phyloP scores from a whole-genome alignment of 2,113 vertebrate genomes.

The Nycticorax nycticorax region DNA sequence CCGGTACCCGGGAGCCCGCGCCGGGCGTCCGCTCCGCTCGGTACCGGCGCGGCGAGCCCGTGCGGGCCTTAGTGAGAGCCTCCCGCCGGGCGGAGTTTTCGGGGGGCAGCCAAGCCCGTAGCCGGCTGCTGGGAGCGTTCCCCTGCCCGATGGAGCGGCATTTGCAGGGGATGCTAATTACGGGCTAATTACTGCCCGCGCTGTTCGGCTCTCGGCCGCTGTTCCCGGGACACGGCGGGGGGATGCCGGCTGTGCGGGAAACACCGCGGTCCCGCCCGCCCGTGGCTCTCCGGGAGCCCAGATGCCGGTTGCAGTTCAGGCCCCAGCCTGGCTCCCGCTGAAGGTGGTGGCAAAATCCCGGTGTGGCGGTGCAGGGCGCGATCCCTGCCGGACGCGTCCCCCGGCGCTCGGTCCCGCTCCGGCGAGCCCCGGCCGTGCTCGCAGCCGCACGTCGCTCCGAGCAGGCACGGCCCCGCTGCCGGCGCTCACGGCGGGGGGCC shows the following conservation, averaged over 20 bases:
- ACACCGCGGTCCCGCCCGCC: background rate
- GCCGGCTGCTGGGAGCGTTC: background rate
- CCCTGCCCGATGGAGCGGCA: background rate
- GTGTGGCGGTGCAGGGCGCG: background rate
- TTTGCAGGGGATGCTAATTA: background rate
- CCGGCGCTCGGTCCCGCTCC: background rate
- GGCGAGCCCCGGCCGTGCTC: background rate
- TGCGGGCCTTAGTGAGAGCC: background rate
- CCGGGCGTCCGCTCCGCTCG: background rate
- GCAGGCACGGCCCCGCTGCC: background rate
- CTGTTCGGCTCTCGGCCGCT: background rate
- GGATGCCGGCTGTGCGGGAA: background rate
- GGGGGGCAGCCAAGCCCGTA: background rate
- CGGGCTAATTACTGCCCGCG: background rate
- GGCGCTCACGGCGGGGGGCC: background rate
- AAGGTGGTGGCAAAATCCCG: background rate
- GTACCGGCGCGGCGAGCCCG: background rate
- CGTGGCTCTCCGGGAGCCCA: background rate
- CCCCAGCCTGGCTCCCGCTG: background rate
- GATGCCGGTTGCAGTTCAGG: background rate
- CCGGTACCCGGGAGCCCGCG: background rate
- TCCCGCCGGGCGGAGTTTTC: background rate
- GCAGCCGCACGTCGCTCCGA: background rate
- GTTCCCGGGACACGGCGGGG: background rate
- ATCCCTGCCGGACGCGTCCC: background rate